A percentile compares a stretch with the other conserved stretches of the same genome.
phyloP scores from a whole-genome alignment of 2,113 vertebrate species.

The Chrysemys picta region DNA sequence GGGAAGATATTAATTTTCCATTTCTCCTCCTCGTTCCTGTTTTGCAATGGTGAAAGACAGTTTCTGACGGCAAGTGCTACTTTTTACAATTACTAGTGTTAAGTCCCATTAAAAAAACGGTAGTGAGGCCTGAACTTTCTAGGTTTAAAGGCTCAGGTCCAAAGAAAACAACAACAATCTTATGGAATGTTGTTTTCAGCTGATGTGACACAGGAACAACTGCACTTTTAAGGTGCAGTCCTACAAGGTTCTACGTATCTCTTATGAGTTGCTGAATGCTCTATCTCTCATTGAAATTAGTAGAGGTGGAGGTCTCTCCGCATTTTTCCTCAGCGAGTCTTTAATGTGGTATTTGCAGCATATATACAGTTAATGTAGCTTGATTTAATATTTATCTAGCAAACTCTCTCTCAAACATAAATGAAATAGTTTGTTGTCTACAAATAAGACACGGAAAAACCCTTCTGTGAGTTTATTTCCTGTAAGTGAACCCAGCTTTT shows the following conservation, averaged over 20 bases:
- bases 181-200: background rate
- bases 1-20: background rate
- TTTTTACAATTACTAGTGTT: background rate
- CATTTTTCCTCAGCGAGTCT: background rate
- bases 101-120: background rate
- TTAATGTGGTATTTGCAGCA: background rate
- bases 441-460: background rate
- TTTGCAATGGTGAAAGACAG: background rate
- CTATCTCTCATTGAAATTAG: background rate
- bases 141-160: background rate
- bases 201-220: background rate
- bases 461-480: background rate
- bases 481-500: conserved; percentile 31
- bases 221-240: background rate
- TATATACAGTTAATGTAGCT: background rate
- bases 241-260: background rate
- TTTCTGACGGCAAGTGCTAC: background rate
- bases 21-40: background rate
- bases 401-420: background rate
- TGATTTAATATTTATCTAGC: background rate
- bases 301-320: background rate
- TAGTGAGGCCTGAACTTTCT: background rate
- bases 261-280: background rate
- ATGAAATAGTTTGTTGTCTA: background rate
- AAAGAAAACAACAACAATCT: background rate